These are phyloP conservation scores for Nannoperca obscura DNA, from an alignment of 2,797 vertebrate genomes.

Conservation along the genomic window DNA sequence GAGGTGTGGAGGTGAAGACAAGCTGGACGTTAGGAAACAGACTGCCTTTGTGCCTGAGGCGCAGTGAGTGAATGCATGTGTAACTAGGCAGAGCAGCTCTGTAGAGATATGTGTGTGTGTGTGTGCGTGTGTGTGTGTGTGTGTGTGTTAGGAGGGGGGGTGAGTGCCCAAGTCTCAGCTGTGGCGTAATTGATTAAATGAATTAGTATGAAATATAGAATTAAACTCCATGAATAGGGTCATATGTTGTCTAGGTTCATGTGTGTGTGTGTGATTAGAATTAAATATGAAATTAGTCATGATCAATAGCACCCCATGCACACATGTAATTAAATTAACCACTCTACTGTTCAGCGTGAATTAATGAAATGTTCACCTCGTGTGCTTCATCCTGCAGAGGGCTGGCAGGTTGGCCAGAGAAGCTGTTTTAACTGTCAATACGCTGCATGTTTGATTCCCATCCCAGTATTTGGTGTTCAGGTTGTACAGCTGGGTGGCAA, in stretches of 20 bases:
- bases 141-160: slow-evolving; percentile 1
- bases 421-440: slow-evolving; percentile 26
- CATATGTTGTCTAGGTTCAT: slow-evolving; percentile 49
- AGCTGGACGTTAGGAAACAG: slow-evolving; percentile 74
- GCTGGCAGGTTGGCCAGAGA: slow-evolving; percentile 2
- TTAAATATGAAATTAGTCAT: slow-evolving; percentile 75
- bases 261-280: slow-evolving; percentile 51
- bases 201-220: slow-evolving; percentile 74
- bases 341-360: slow-evolving; percentile 23
- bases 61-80: slow-evolving; percentile 57
- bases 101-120: slow-evolving; percentile 6
- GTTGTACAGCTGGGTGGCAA: slow-evolving; percentile 34
- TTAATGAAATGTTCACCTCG: slow-evolving; percentile 56
- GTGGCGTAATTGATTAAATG: slow-evolving; percentile 75
- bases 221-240: slow-evolving; percentile 70
- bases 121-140: slow-evolving; percentile 32
- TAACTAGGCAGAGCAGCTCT: slow-evolving; percentile 43
- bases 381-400: slow-evolving; percentile 16
- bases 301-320: slow-evolving; percentile 68
- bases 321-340: slow-evolving; percentile 69
- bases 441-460: slow-evolving; percentile 8
- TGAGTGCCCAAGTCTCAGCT: slow-evolving; percentile 66
- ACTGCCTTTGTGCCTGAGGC: slow-evolving; percentile 74
- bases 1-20: slow-evolving; percentile 84
- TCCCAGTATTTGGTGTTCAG: slow-evolving; percentile 28